phyloP scores from a whole-genome alignment of 2,113 vertebrate species.

The Pardalotus punctatus region DNA sequence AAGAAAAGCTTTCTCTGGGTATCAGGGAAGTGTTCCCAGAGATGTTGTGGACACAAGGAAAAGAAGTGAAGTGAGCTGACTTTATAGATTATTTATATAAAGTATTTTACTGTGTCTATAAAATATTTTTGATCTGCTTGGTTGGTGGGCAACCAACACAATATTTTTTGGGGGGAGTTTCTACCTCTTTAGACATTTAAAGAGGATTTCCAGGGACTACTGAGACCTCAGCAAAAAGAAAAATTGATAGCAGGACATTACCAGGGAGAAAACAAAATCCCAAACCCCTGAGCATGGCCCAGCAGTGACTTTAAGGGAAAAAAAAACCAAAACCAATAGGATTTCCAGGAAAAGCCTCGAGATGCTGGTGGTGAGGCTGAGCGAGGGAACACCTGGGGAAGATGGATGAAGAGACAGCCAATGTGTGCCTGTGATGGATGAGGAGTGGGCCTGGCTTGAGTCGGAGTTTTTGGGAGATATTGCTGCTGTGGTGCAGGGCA shows the following conservation, averaged over 20 bases:
- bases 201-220: neutral
- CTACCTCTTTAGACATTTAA: neutral
- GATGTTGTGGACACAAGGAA: neutral
- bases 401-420: slow-evolving; percentile 72
- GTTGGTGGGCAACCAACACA: neutral
- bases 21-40: neutral
- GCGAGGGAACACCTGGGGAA: slow-evolving; percentile 75
- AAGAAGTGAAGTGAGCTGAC: neutral
- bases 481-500: slow-evolving; percentile 25
- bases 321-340: neutral
- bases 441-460: slow-evolving; percentile 53
- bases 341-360: slow-evolving; percentile 33
- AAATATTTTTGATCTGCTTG: neutral
- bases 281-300: neutral
- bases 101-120: neutral
- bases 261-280: neutral
- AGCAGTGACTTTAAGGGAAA: neutral
- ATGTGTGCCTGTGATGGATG: slow-evolving; percentile 64
- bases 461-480: slow-evolving; percentile 58
- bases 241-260: neutral
- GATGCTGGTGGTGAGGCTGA: slow-evolving; percentile 33
- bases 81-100: neutral
- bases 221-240: neutral
- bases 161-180: neutral
- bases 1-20: neutral